Evolutionary conservation across 1,140 invertebrate genomes (phyloP).

Genomic region (Marisa cornuarietis): DNA sequence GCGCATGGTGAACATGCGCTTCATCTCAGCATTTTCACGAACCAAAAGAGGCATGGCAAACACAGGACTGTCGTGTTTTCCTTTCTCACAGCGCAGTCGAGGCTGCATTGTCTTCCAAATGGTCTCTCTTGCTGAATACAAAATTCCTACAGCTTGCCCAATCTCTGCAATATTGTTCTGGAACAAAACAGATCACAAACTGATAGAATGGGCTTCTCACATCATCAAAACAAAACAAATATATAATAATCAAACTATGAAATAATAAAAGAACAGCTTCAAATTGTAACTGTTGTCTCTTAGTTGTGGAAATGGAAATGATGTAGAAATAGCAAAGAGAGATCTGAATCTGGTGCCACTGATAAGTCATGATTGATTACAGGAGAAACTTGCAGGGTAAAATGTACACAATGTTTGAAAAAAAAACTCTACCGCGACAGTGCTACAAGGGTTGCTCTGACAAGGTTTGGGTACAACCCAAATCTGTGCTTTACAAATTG

Average conservation of each 20-base stretch:
- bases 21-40: constrained; percentile 38
- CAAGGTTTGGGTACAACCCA: too few relatives aligned
- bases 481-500: too few relatives aligned
- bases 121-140: constrained; percentile 53
- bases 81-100: constrained; percentile 54
- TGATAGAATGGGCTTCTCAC: background rate
- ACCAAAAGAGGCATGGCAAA: constrained; percentile 58
- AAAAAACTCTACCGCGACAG: too few relatives aligned
- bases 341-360: too few relatives aligned
- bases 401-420: too few relatives aligned
- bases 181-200: background rate
- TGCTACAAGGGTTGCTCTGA: too few relatives aligned
- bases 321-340: too few relatives aligned
- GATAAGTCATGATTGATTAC: too few relatives aligned
- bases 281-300: too few relatives aligned
- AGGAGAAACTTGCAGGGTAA: too few relatives aligned
- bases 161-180: constrained; percentile 38
- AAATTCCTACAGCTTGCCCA: constrained; percentile 40
- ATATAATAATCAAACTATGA: background rate
- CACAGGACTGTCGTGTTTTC: constrained; percentile 61
- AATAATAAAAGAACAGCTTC: background rate
- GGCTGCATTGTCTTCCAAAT: constrained; percentile 53
- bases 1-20: constrained; percentile 47
- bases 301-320: too few relatives aligned
- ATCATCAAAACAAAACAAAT: constrained; percentile 18